Base-by-base conservation (phyloP, 2,797 vertebrate species). In the Pempheris klunzingeri region DNA sequence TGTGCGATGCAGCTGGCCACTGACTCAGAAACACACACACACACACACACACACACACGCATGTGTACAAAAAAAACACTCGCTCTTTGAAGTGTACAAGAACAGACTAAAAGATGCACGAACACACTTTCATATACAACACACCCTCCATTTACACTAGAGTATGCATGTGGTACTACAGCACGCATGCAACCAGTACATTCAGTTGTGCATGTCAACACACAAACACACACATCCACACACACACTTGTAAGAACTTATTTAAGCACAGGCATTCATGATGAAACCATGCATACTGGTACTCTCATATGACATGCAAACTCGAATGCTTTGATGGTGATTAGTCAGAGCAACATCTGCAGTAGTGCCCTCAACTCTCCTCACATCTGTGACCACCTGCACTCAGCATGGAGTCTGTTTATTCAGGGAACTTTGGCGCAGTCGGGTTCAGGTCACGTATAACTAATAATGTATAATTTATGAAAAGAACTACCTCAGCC, bases 271-370 rank as follows among this genome's bases (percentile, higher is more conserved):
- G 20, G 44, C 22, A 54, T 80, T 73, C 14, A 7, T 22, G 49
- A 83, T 77, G 60, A 80, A 85, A 82, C 77, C 71, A 64, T 36
- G 39, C 52, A 69, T 7, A 54, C 68, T 39, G 47, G 61, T 80
- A 78, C 24, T 78, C 70, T 70, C 46, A 44, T 39, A 61, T 65
- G 78, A 87, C 79, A 84, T 20, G 7, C 47, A 78, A 44, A 77
- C 66, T 52, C 22, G 26, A 71, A 75, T 11, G 67, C 89, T 90
- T 92, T 92, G 88, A 90, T 85, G 75, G 50, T 52, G 73, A 82
- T 93, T 86, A 90, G 85, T 90, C 91, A 92, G 74, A 39, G 64
- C 43, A 89, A 90, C 92, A 93, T 93, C 90, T 94, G 91, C 87
- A 77, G 46, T 32, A 82, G 69, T 65, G 74, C 77, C 60, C 70